A percentile compares a stretch with the other conserved stretches of the same genome.
These are phyloP conservation scores for Kradibia gibbosae DNA, from an alignment of 1,140 invertebrate species.

Conservation along the genomic window DNA sequence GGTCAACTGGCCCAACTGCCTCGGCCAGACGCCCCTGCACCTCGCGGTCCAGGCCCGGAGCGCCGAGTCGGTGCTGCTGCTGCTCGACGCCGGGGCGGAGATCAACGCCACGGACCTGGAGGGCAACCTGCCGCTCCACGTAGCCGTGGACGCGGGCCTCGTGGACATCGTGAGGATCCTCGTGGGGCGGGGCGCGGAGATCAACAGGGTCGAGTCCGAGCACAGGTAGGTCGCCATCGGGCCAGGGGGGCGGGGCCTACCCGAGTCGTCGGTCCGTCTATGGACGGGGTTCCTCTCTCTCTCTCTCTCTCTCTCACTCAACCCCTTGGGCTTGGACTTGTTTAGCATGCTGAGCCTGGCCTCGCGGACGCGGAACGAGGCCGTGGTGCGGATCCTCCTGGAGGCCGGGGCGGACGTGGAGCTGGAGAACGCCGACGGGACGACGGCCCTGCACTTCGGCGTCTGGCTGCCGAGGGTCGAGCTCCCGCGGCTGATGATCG, in stretches of 20 bases:
- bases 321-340: too few relatives aligned
- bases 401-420: background rate
- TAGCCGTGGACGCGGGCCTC: background rate
- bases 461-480: background rate
- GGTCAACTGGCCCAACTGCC: background rate
- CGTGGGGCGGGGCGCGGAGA: background rate
- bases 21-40: background rate
- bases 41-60: background rate
- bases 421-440: background rate
- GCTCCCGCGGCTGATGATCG: background rate
- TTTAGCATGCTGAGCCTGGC: slow-evolving; percentile 9
- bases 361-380: background rate
- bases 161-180: background rate
- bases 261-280: too few relatives aligned
- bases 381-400: background rate
- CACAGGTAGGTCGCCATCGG: background rate
- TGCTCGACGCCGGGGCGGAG: background rate
- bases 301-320: too few relatives aligned
- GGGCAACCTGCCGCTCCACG: background rate
- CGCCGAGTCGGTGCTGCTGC: background rate
- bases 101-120: background rate
- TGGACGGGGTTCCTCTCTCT: too few relatives aligned
- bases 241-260: too few relatives aligned
- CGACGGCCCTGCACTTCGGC: background rate
- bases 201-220: background rate